phyloP scores from a whole-genome alignment of 2,888 invertebrate genomes.

The Odontocerum albicorne region DNA sequence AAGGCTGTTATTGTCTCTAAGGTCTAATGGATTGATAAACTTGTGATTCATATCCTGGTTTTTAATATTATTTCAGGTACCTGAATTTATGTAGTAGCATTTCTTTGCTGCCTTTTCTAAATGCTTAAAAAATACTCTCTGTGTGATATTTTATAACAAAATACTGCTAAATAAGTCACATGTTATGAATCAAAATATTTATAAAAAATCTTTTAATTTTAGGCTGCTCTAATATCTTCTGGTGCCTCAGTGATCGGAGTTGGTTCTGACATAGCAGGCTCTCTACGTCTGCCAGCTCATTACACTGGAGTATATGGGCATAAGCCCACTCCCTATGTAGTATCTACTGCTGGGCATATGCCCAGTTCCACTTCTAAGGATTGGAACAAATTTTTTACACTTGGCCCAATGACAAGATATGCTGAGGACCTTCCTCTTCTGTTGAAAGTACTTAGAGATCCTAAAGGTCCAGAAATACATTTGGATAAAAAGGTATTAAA shows the following conservation, averaged over 20 bases:
- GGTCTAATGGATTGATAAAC: too few relatives aligned
- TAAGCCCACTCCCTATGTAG: constrained; percentile 74
- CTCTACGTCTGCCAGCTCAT: constrained; percentile 84
- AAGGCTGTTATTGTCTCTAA: too few relatives aligned
- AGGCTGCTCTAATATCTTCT: constrained; percentile 74
- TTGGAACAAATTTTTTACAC: constrained; percentile 71
- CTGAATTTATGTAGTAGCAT: too few relatives aligned
- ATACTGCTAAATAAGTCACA: neutral
- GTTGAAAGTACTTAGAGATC: constrained; percentile 67
- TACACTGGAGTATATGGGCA: constrained; percentile 94
- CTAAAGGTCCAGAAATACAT: constrained; percentile 49
- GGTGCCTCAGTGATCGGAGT: constrained; percentile 82
- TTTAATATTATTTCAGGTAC: too few relatives aligned
- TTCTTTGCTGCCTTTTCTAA: too few relatives aligned
- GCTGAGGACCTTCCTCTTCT: constrained; percentile 80
- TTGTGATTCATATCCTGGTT: too few relatives aligned
- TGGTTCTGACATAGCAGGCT: constrained; percentile 89
- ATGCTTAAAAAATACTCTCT: too few relatives aligned
- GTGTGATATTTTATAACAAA: too few relatives aligned
- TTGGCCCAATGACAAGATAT: constrained; percentile 88
- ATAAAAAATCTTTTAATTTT: too few relatives aligned
- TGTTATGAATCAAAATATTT: constrained; percentile 2
- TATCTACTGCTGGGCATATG: constrained; percentile 67
- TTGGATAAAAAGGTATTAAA: constrained; percentile 49
- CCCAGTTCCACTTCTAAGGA: constrained; percentile 63